Base-by-base conservation (phyloP, 30 jellyfish, hydroid and myxozoan genomes). In the Turritopsis dohrnii region DNA sequence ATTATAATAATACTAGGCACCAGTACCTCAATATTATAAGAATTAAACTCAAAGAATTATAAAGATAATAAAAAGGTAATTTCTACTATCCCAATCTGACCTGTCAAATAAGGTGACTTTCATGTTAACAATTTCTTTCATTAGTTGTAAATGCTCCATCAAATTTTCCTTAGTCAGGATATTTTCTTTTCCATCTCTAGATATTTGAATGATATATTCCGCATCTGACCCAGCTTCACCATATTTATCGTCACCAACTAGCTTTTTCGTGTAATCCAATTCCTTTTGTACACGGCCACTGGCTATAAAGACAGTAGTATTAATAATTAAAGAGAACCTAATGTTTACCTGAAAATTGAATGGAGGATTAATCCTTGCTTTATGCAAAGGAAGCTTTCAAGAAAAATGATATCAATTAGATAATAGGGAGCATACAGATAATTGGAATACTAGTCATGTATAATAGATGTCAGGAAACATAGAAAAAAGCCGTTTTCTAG, bases 211-310 rank as follows among this genome's bases (percentile, higher is more conserved):
- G 71, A 92, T 24, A 5, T 81, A 94, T 84, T 92, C 96, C 8
- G 72, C 76, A 54, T 84, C 96, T 21, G 89, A 75, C 16, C 82
- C 85, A 21, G 81, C 80, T 30, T 53, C 87, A 16, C 74, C 90
- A 66, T 21, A 82, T 20, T 86, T 87, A 7, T 29, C 16, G 23
- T 29, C 54, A 65, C 90, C 86, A 81, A 72, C 28, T 53, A 27
- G 65, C 20, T 52, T 81, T 52, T 84, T 80, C 52, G 95, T 53
- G 75, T 87, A 92, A 24, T 74, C 90, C 75, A 87, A 28, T 72
- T 92, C 97, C 27, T 72, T 79, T n/a, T 89, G 84, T 21, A 92
- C 74, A 52, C 96, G 83, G 17, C 97, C 97, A 21, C 97, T 91
- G 31, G 90, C 96, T 87, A 77, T 20, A 29, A 90, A 41, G 13